Evolutionary conservation across 2,888 invertebrate genomes (phyloP), one percentile per base, ranked within the genome.

Genomic region (Pseudococcus longispinus): DNA sequence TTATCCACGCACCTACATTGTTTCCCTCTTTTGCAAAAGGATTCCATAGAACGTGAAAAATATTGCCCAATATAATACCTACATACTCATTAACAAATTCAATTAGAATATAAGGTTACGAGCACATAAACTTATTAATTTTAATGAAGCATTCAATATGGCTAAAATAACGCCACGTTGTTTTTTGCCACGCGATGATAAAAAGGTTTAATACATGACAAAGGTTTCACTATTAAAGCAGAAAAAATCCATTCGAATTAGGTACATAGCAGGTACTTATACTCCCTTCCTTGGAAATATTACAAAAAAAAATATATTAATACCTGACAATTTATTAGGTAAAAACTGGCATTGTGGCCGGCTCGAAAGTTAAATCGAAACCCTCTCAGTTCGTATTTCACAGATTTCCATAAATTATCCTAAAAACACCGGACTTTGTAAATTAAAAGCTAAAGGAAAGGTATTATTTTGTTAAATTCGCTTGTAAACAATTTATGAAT

Each of bases 391-490:
- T 80, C 32, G 42, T 80, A 80, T 80, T 80, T 80, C 77, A 80
- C 77, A 80, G 77, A 80, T 80, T 80, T 80, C 77, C 77, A 80
- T 80, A 80, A 80, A 80, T 80, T 80, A 80, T 80, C 32, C 77
- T 80, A 80, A 80, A 80, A 80, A 80, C 77, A 80, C 77, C 77
- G 77, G 77, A 80, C 77, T 80, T 80, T 37, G 77, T 80, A 80
- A 80, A 80, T 80, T 80, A 80, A 80, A 80, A 80, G 77, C 77
- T 20, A 80, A 80, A 80, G 77, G 77, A 80, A 80, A 80, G 77
- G 77, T 80, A 80, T 80, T 80, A 80, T 80, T 80, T 80, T 80
- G 77, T 80, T 80, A 80, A 80, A 80, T 42, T 80, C 77, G 77
- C 77, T 80, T 80, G 77, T 80, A 80, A 80, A 80, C 77, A 42